Base-by-base conservation (phyloP, 92 coral and sea anemone species). In the Porites divaricata region DNA sequence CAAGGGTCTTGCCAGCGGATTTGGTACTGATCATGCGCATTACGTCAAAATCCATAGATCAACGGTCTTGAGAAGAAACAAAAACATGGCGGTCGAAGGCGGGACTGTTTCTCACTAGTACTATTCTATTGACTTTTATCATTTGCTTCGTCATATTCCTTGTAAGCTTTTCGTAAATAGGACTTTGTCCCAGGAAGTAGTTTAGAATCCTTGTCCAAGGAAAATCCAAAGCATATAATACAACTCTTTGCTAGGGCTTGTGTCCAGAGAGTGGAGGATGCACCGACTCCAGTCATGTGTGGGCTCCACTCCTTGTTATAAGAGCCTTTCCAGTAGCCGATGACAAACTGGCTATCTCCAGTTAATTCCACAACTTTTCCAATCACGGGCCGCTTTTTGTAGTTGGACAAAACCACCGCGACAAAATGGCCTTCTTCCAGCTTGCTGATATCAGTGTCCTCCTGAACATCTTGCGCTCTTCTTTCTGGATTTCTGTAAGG, bases 291-390 rank as follows among this genome's bases (percentile, higher is more conserved):
- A 12, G 54, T 10, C 48, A 19, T 61, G 20, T 74, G 74, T 10
- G 81, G 81, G 21, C 24, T 67, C 88, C 81, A 84, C 15, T 53
- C 45, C 56, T 74, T 84, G 63, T 84, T 84, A 51, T 84, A 84
- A 14, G 81, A 59, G 15, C 88, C 88, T 61, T 84, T 84, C 81
- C 81, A 84, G 75, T 84, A 75, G n/a, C 72, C 63, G 23, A 84
- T 22, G 12, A 52, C 22, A 23, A 84, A 62, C 17, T 53, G 57
- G 9, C 57, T 69, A 2, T 69, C 78, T 52, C 35, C n/a, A n/a
- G n/a, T 23, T 15, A 81, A 65, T 61, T 61, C 65, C 9, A 61
- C 13, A 21, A 16, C 58, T 74, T 50, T 24, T 45, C 78, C 52
- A 63, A 57, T 1, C 70, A n/a, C n/a, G n/a, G n/a, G n/a, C n/a